Evolutionary conservation across 2,797 vertebrate species (phyloP).

Genomic region (Tenualosa thibaudeaui): DNA sequence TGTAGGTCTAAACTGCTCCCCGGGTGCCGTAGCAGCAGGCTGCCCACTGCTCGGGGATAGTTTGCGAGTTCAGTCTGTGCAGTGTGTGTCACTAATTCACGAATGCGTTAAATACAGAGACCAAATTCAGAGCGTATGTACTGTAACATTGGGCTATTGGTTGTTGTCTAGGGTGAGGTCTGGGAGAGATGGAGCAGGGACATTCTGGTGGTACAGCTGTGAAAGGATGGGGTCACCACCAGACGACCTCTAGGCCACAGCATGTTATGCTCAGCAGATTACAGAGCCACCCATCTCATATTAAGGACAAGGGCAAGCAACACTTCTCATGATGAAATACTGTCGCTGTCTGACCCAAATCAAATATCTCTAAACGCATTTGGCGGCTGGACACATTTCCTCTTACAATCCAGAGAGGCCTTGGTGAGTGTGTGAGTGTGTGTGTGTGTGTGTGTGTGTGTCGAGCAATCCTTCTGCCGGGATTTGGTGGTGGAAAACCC

Average conservation of each 20-base stretch:
- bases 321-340: constrained; percentile 11
- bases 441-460: not conserved
- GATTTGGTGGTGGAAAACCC: constrained; percentile 2
- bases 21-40: too few relatives aligned
- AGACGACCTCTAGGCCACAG: not conserved
- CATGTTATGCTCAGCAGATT: not conserved
- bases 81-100: too few relatives aligned
- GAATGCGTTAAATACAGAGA: too few relatives aligned
- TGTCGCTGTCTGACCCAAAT: not conserved
- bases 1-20: too few relatives aligned
- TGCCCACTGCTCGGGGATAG: too few relatives aligned
- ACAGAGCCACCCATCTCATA: not conserved
- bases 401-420: not conserved
- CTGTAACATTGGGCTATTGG: not conserved
- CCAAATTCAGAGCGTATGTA: too few relatives aligned
- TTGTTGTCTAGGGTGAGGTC: not conserved
- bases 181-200: not conserved
- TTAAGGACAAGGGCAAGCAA: constrained; percentile 10
- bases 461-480: not conserved
- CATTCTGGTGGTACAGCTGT: not conserved
- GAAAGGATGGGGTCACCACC: not conserved
- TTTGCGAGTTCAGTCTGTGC: too few relatives aligned
- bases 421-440: not conserved
- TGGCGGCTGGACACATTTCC: not conserved
- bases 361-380: not conserved